phyloP scores from a whole-genome alignment of 2,888 invertebrate genomes.

The Thymelicus acteon region DNA sequence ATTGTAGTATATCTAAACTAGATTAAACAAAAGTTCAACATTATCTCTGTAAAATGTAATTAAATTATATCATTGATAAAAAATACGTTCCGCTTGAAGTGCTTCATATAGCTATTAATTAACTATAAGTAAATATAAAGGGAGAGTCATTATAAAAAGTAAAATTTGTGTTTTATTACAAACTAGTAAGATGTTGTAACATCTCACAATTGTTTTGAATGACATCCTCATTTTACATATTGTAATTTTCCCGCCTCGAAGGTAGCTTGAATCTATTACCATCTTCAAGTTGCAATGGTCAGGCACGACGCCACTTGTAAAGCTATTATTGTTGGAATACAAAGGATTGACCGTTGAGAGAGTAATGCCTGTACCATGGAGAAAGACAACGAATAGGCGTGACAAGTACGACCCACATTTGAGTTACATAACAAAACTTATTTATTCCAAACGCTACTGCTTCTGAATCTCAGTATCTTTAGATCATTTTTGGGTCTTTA shows the following conservation, averaged over 20 bases:
- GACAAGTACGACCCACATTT: slow-evolving; percentile 66
- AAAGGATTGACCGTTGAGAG: slow-evolving; percentile 26
- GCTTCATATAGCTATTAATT: too few species aligned
- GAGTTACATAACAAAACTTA: slow-evolving; percentile 51
- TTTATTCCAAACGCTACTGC: slow-evolving; percentile 64
- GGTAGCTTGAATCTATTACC: slow-evolving; percentile 8
- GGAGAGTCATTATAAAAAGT: too few species aligned
- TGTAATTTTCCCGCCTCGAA: slow-evolving; percentile 12
- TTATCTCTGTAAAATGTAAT: too few species aligned
- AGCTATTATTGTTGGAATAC: slow-evolving; percentile 34
- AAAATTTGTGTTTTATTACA: background rate
- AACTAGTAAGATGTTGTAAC: background rate
- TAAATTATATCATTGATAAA: too few species aligned
- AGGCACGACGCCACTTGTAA: slow-evolving; percentile 18
- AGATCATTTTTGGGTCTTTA: too few species aligned
- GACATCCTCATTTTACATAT: slow-evolving; percentile 11
- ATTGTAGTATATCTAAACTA: background rate
- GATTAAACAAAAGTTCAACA: too few species aligned
- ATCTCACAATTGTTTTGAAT: background rate
- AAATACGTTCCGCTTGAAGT: too few species aligned
- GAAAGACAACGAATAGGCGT: slow-evolving; percentile 58
- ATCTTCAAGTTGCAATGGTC: slow-evolving; percentile 14
- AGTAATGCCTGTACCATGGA: slow-evolving; percentile 20
- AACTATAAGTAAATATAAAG: too few species aligned
- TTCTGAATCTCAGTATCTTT: slow-evolving; percentile 62